Evolutionary conservation across 2,888 invertebrate genomes (phyloP).

Genomic region (Syritta pipiens): DNA sequence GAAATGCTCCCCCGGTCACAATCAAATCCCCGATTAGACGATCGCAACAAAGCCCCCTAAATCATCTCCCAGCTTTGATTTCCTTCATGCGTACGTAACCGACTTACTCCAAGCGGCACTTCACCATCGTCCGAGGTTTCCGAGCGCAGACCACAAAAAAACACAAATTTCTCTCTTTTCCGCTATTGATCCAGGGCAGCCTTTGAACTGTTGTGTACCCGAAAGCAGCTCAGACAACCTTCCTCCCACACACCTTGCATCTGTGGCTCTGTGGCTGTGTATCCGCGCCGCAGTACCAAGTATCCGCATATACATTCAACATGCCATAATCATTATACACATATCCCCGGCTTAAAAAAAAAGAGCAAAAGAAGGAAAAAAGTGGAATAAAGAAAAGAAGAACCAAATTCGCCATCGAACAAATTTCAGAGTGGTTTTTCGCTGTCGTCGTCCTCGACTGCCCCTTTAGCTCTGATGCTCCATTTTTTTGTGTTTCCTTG

Average conservation of each 20-base stretch:
- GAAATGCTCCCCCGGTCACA: no score
- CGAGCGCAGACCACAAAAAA: not conserved
- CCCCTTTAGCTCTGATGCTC: constrained; percentile 29
- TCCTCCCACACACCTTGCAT: constrained; percentile 42
- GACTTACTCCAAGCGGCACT: no score
- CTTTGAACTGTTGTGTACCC: constrained; percentile 40
- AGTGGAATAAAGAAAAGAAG: not conserved
- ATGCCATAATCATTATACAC: constrained; percentile 60
- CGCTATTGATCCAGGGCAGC: constrained; percentile 51
- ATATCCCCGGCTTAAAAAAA: constrained; percentile 36
- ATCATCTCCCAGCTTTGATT: no score
- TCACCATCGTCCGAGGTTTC: no score
- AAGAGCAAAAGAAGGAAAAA: not conserved
- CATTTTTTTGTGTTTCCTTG: constrained; percentile 24
- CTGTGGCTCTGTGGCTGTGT: not conserved
- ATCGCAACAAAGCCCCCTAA: no score
- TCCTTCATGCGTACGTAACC: no score
- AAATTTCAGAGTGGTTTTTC: constrained; percentile 52
- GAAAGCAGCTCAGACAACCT: constrained; percentile 49
- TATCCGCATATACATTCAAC: constrained; percentile 36
- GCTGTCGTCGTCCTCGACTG: constrained; percentile 36
- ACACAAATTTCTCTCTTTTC: not conserved
- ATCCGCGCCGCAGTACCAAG: constrained; percentile 14
- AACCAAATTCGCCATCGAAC: constrained; percentile 59
- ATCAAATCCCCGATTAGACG: no score